phyloP scores from a whole-genome alignment of 1,140 invertebrate genomes.

The Drosophila mayri region DNA sequence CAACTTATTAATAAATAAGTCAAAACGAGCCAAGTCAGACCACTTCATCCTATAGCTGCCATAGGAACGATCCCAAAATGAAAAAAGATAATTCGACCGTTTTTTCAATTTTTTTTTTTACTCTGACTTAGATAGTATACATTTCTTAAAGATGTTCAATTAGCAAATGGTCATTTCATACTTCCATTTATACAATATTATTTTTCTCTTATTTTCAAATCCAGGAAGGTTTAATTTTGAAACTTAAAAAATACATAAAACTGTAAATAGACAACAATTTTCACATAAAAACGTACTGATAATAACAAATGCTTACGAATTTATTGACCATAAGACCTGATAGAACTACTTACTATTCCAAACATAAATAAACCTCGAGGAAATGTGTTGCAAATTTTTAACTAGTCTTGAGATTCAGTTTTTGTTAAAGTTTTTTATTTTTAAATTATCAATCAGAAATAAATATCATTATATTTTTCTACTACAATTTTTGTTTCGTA shows the following conservation, averaged over 20 bases:
- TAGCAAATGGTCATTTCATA: not conserved
- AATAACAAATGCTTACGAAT: slow-evolving; percentile 58
- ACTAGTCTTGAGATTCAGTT: slow-evolving; percentile 3
- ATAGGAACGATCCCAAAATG: not conserved
- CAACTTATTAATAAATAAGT: not conserved
- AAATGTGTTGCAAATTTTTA: slow-evolving; percentile 25
- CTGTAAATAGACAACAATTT: slow-evolving; percentile 26
- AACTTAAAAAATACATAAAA: not conserved
- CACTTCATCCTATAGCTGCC: not conserved
- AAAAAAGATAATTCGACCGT: not conserved
- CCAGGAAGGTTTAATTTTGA: not conserved
- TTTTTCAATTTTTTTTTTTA: not conserved
- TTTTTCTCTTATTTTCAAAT: not conserved
- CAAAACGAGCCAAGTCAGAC: not conserved
- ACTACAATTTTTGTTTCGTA: not conserved
- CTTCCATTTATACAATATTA: not conserved
- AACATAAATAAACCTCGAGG: not conserved
- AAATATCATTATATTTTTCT: not conserved
- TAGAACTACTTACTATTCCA: slow-evolving; percentile 48
- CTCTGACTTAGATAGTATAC: too few relatives aligned
- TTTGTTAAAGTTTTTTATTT: not conserved
- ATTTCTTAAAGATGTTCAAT: too few relatives aligned
- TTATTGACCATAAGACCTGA: slow-evolving; percentile 71
- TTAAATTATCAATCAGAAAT: not conserved
- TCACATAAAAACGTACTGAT: slow-evolving; percentile 14